Evolutionary conservation across 1,140 invertebrate species (phyloP).

Genomic region (Dolichoris vasculosae): DNA sequence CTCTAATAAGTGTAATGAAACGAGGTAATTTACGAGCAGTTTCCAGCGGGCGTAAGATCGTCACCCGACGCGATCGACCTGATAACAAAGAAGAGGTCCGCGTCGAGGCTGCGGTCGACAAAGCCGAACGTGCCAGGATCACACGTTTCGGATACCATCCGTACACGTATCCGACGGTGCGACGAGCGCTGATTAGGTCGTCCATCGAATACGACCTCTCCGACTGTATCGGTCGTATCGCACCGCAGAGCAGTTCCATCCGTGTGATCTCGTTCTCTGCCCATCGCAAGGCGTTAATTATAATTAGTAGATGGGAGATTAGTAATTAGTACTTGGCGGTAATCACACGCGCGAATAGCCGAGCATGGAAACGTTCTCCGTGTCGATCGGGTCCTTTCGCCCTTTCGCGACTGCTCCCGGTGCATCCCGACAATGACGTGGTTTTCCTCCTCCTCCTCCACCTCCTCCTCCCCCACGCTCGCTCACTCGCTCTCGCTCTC

Average conservation of each 20-base stretch:
- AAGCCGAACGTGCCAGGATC: background rate
- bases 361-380: constrained; percentile 35
- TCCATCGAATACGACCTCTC: constrained; percentile 37
- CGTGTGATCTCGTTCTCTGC: constrained; percentile 14
- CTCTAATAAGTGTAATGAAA: background rate
- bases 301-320: constrained; percentile 73
- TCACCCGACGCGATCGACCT: background rate
- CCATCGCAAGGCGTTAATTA: constrained; percentile 70
- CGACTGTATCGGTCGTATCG: constrained; percentile 30
- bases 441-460: background rate
- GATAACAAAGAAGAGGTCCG: background rate
- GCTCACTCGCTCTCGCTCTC: background rate
- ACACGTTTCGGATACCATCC: background rate
- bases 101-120: background rate
- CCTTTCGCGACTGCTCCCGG: constrained; percentile 5
- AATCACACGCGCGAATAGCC: constrained; percentile 61
- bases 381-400: background rate
- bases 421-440: constrained; percentile 24
- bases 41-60: background rate
- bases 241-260: background rate
- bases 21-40: background rate
- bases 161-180: background rate
- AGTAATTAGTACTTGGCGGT: constrained; percentile 74
- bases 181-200: constrained; percentile 49
- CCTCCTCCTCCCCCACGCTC: background rate